Base-by-base conservation (phyloP, 1,140 invertebrate species). In the Drosophila nasuta region DNA sequence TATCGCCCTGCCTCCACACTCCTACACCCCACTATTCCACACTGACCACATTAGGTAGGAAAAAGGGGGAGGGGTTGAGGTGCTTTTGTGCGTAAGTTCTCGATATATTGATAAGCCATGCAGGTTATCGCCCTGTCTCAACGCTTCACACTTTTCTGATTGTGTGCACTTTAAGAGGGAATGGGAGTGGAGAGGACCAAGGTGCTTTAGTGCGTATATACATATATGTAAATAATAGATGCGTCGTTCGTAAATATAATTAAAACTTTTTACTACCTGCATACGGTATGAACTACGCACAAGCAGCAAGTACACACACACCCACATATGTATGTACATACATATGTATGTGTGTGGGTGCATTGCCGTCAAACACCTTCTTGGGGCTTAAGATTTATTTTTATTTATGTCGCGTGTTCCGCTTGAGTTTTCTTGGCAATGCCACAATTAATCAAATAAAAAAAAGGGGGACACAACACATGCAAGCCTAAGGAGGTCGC, bases 221-320 rank as follows among this genome's bases (percentile, higher is more conserved):
- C 73, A 73, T 79, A 82, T 87, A 73, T 79, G 79, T 87, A 86
- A 86, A 80, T 71, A 74, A 79, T 64, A 62, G 82, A 77, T 63
- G 81, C 54, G 60, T 64, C 38, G 43, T 51, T 60, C 60, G 54
- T 78, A 75, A 76, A 86, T 79, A 86, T 58, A 81, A 86, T 78
- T 73, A 77, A 73, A 68, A 77, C 60, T 64, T 79, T 71, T 60
- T 63, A 76, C 63, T 56, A 57, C 33, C 4, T 15, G 43, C 15
- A 38, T 33, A 63, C 7, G 28, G 13, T 1, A n/a, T 35, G 13
- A 58, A 33, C 41, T 66, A 20, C 20, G 63, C 38, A 54, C 54
- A 20, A 25, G 33, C 43, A 20, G 10, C 3, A 56, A 56, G 6
- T 10, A 28, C 8, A 56, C 5, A 38, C 30, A 56, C 7, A 20